phyloP scores from a whole-genome alignment of 1,140 invertebrate genomes.

The Cotesia vestalis region DNA sequence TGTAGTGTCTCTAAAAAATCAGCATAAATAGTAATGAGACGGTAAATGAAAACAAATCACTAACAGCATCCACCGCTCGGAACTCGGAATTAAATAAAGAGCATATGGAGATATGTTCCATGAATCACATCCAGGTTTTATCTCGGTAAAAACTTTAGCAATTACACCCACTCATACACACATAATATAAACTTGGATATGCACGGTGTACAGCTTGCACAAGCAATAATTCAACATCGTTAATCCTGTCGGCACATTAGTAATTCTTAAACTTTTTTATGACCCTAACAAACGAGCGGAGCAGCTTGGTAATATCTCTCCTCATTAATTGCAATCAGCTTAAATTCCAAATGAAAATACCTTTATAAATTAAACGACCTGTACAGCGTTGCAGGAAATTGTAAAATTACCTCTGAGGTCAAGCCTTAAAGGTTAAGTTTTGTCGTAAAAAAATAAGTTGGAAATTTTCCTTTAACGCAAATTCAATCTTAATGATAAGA shows the following conservation, averaged over 20 bases:
- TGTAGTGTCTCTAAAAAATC: neutral
- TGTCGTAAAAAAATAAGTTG: too few relatives aligned
- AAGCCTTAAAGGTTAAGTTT: slow-evolving; percentile 42
- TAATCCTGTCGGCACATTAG: slow-evolving; percentile 63
- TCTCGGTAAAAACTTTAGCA: slow-evolving; percentile 14
- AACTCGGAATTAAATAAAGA: slow-evolving; percentile 3
- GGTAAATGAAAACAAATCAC: slow-evolving; percentile 10
- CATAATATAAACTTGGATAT: slow-evolving; percentile 2
- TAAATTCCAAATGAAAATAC: slow-evolving; percentile 51
- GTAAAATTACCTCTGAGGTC: too few relatives aligned
- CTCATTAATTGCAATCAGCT: slow-evolving; percentile 67
- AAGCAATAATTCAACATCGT: slow-evolving; percentile 62
- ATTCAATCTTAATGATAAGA: too few relatives aligned
- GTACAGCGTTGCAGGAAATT: too few relatives aligned
- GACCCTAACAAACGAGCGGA: slow-evolving; percentile 40
- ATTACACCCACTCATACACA: slow-evolving; percentile 20
- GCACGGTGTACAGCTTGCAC: slow-evolving; percentile 32
- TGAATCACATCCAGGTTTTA: slow-evolving; percentile 18
- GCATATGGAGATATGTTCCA: neutral
- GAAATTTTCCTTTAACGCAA: too few relatives aligned
- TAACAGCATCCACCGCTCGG: neutral
- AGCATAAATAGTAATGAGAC: neutral
- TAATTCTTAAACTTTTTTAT: slow-evolving; percentile 60
- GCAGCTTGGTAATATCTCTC: slow-evolving; percentile 56
- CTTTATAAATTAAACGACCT: slow-evolving; percentile 46